Base-by-base conservation (phyloP, 2,113 vertebrate species). In the Tapirus terrestris region DNA sequence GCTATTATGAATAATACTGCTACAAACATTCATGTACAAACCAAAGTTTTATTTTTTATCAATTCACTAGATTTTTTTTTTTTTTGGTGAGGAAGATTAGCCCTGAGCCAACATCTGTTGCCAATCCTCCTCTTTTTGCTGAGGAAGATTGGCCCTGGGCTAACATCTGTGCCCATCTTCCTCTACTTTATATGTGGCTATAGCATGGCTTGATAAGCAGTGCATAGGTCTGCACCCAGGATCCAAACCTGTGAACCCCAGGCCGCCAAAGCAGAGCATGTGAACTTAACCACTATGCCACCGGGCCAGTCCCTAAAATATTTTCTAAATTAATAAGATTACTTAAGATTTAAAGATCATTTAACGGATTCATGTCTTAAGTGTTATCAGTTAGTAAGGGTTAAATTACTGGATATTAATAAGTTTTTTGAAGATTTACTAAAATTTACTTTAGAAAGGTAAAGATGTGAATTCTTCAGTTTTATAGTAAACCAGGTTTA, bases 361-460 rank as follows among this genome's bases (percentile, higher is more conserved):
- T 53, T 67, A 58, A 60, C 53, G 10, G 3, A 27, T 89, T 43
- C 11, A 13, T 31, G 5, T 20, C 33, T 27, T 27, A 86, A 45
- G n/a, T 76, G 36, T 61, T 43, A 79, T 63, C 56, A 65, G 43
- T 87, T 63, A 58, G 51, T 73, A 45, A 58, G 36, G 7, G 77
- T 81, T 58, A n/a, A 89, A 65, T 51, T 72, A 89, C 10, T 25
- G 8, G 17, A 25, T 43, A 60, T 51, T n/a, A 92, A 33, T 77
- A 75, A 58, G 25, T 11, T 81, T 87, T 53, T 31, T 25, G 12
- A 82, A 45, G 12, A 39, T 36, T 5, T 53, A 89, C 61, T 91
- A 92, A 77, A 85, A 73, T 65, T 94, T 72, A 89, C 45, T 79
- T 92, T 89, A 53, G 31, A 85, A 88, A 53, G 89, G 21, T 39